These are phyloP conservation scores for Rambutsinella grinnellia DNA, from an alignment of 2,888 invertebrate genomes.

Conservation along the genomic window DNA sequence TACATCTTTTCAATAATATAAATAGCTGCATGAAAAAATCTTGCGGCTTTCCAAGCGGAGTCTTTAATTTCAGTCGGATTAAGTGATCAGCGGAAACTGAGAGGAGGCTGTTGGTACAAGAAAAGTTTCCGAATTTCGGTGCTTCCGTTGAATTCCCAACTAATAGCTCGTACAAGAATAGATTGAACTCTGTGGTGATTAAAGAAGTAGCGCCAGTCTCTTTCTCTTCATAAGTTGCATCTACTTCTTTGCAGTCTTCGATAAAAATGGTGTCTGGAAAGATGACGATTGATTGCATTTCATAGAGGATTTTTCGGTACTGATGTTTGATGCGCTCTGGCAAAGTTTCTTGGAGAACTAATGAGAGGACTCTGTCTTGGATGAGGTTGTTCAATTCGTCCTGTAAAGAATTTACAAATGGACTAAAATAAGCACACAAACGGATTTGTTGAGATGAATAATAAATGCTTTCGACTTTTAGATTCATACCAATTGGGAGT, in stretches of 20 bases:
- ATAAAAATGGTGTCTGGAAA: constrained; percentile 21
- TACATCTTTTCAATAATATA: constrained; percentile 54
- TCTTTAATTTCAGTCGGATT: constrained; percentile 60
- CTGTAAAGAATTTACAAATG: constrained; percentile 13
- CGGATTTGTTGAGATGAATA: neutral
- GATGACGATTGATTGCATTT: constrained; percentile 11
- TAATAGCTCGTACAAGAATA: constrained; percentile 45
- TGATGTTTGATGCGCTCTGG: constrained; percentile 20
- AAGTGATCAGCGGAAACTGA: constrained; percentile 59
- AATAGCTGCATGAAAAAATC: constrained; percentile 62
- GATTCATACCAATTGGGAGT: constrained; percentile 48
- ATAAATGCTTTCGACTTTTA: neutral
- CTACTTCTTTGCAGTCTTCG: constrained; percentile 35
- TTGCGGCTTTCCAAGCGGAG: constrained; percentile 61
- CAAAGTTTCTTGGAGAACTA: constrained; percentile 31
- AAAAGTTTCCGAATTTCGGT: constrained; percentile 12
- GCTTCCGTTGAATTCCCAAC: constrained; percentile 14
- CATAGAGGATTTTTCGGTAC: constrained; percentile 16
- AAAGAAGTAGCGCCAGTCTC: neutral
- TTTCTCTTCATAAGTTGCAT: constrained; percentile 1
- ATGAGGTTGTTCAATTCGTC: constrained; percentile 3
- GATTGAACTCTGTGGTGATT: constrained; percentile 30
- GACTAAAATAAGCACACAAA: too few species aligned
- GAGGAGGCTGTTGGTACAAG: constrained; percentile 8
- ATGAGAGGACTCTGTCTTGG: constrained; percentile 3